Conservation (phyloP, 2,113 vertebrate species). For the Oxyura jamaicensis region DNA sequence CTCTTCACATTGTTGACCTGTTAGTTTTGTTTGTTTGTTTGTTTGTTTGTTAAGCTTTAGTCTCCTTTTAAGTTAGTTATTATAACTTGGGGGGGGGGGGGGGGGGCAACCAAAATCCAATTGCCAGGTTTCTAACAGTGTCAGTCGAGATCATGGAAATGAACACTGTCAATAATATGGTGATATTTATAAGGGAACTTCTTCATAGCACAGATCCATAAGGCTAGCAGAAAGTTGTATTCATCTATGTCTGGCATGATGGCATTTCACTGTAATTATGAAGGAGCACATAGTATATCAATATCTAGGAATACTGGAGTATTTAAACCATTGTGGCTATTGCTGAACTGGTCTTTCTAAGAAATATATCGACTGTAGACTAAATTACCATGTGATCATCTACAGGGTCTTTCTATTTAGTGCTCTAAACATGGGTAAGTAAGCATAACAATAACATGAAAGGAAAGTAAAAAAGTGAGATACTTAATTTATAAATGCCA, state of each 20-base stretch:
- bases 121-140: not conserved
- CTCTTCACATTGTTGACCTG: fast-evolving
- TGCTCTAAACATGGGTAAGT: fast-evolving
- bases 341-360: not conserved
- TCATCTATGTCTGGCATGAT: not conserved
- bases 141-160: not conserved
- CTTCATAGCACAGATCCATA: not conserved
- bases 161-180: not conserved
- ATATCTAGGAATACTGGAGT: no score
- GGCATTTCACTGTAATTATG: not conserved
- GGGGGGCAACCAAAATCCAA: not conserved
- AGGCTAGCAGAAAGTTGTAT: not conserved
- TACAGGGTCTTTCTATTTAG: not conserved
- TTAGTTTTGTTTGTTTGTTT: no score
- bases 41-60: not conserved
- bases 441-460: not conserved
- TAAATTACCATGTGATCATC: not conserved
- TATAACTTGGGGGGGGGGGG: not conserved
- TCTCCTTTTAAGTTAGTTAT: not conserved
- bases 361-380: not conserved
- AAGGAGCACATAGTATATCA: not conserved
- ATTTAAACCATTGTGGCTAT: not conserved
- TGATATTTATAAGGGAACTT: not conserved
- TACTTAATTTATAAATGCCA: not conserved
- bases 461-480: not conserved